Conservation (phyloP, 2,113 vertebrate species). For the Heteronetta atricapilla region DNA sequence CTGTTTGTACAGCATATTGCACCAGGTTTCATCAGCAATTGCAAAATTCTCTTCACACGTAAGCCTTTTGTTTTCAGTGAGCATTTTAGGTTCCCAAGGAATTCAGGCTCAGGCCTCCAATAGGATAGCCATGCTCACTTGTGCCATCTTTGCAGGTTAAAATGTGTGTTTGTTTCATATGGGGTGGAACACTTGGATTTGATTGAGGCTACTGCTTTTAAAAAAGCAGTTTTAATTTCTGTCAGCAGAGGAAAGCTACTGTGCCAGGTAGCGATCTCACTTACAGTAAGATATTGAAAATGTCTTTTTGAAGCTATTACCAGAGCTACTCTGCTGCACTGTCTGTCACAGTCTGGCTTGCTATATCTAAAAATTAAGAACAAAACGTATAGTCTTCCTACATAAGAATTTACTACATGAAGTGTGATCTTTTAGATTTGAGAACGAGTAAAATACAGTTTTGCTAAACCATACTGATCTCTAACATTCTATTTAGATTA, state of each 20-base stretch:
- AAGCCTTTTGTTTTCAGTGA: neutral
- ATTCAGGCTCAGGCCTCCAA: neutral
- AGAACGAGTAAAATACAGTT: neutral
- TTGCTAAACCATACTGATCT: neutral
- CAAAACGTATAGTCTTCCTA: neutral
- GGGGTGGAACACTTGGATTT: neutral
- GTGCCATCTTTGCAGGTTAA: neutral
- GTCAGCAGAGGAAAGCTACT: neutral
- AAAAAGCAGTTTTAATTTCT: neutral
- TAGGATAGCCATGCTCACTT: neutral
- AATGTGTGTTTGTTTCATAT: neutral
- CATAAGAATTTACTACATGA: neutral
- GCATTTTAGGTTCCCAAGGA: neutral
- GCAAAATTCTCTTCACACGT: neutral
- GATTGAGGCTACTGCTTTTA: neutral
- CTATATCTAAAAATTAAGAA: neutral
- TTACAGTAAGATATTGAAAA: neutral
- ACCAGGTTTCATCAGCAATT: neutral
- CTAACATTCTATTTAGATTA: neutral
- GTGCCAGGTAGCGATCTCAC: neutral
- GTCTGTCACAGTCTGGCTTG: neutral
- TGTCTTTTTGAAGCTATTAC: neutral
- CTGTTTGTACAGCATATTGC: neutral
- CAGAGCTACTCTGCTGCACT: neutral
- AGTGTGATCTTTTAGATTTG: neutral